These are phyloP conservation scores for Philereme vetulata DNA, from an alignment of 2,888 invertebrate genomes.

Conservation along the genomic window DNA sequence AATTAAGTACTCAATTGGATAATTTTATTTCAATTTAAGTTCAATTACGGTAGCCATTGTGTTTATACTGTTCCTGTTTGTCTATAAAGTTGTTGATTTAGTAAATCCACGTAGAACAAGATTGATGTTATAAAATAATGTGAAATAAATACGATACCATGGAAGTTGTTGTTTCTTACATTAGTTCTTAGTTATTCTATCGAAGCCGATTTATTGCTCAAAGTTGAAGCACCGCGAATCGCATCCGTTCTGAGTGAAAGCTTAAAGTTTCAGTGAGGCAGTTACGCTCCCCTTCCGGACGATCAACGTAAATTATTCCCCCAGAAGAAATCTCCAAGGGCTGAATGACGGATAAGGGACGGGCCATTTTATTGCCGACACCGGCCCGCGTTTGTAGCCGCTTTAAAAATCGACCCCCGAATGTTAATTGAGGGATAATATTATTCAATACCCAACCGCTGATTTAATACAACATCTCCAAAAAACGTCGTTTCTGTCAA, in stretches of 20 bases:
- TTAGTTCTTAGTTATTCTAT: constrained; percentile 56
- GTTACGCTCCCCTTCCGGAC: constrained; percentile 79
- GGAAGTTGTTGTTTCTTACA: neutral
- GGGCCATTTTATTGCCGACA: constrained; percentile 78
- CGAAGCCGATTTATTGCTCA: constrained; percentile 75
- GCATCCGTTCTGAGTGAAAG: constrained; percentile 77
- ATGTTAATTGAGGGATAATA: constrained; percentile 80
- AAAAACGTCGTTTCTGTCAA: constrained; percentile 39
- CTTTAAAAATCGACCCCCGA: constrained; percentile 75
- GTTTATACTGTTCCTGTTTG: too few species aligned
- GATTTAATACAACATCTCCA: constrained; percentile 63
- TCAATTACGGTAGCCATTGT: too few species aligned
- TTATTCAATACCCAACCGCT: constrained; percentile 71
- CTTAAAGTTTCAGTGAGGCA: constrained; percentile 83
- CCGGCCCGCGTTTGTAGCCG: constrained; percentile 68
- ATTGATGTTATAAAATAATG: too few species aligned
- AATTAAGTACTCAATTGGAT: too few species aligned
- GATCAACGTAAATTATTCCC: constrained; percentile 83
- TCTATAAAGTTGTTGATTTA: too few species aligned
- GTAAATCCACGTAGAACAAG: too few species aligned
- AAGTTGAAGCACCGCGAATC: constrained; percentile 78
- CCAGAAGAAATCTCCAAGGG: constrained; percentile 82
- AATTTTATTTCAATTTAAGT: too few species aligned
- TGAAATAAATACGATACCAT: too few species aligned
- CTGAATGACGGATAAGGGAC: constrained; percentile 83